Evolutionary conservation across 2,113 vertebrate species (phyloP).

Genomic region (Microcebus lehilahytsara): DNA sequence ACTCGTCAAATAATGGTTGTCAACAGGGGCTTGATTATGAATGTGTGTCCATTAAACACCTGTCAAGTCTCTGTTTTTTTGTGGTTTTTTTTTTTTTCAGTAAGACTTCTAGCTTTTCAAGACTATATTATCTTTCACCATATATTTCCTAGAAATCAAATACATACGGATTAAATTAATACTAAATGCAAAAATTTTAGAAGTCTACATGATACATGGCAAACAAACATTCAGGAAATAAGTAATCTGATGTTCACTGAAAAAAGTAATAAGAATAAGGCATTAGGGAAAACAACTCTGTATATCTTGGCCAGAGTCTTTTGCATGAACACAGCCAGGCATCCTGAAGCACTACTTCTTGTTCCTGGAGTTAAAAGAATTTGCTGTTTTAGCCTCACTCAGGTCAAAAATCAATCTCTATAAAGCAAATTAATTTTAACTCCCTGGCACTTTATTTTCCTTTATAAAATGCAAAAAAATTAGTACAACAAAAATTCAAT

Average conservation of each 20-base stretch:
- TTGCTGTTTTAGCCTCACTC: constrained; percentile 36
- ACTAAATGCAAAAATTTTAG: constrained; percentile 23
- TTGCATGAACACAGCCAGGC: constrained; percentile 3
- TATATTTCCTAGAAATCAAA: constrained; percentile 2
- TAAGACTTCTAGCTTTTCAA: background rate
- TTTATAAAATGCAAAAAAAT: background rate
- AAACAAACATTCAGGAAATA: constrained; percentile 61
- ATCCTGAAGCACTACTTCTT: background rate
- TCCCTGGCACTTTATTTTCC: background rate
- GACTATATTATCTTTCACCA: background rate
- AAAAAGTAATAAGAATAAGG: constrained; percentile 33
- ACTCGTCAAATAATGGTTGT: constrained; percentile 53
- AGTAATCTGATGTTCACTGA: constrained; percentile 46
- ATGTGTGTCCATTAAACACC: constrained; percentile 65
- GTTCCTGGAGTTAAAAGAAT: constrained; percentile 37
- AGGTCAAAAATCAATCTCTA: constrained; percentile 55
- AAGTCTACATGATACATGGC: constrained; percentile 43
- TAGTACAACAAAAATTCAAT: background rate
- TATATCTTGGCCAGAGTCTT: constrained; percentile 13
- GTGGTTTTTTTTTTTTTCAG: background rate
- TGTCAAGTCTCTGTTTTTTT: background rate
- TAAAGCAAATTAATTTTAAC: constrained; percentile 53
- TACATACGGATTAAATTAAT: background rate
- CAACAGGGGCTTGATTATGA: constrained; percentile 52
- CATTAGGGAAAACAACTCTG: background rate